Percentiles rank a stretch among this genome's conserved stretches.
These are phyloP conservation scores for Acrocera orbiculus DNA, from an alignment of 2,888 invertebrate species.

Conservation along the genomic window DNA sequence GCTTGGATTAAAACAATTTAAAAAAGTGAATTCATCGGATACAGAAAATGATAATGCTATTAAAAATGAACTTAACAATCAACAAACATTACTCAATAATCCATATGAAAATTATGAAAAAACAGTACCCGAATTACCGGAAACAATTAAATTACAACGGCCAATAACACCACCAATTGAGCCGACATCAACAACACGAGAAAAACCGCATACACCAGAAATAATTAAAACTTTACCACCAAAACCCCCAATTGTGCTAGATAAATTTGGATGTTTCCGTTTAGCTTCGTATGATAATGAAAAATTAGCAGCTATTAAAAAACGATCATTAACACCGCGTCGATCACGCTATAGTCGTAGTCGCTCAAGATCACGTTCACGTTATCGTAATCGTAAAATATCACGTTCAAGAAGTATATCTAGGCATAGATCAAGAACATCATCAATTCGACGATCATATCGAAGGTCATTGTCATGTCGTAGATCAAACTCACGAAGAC, in stretches of 20 bases:
- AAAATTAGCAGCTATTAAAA: slow-evolving; percentile 6
- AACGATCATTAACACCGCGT: slow-evolving; percentile 13
- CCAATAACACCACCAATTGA: slow-evolving; percentile 6
- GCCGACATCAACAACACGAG: slow-evolving; percentile 8
- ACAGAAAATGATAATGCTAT: too few relatives aligned
- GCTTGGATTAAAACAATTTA: too few relatives aligned
- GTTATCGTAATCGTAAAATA: slow-evolving; percentile 16
- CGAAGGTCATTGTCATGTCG: slow-evolving; percentile 1
- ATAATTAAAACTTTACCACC: slow-evolving; percentile 18
- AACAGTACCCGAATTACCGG: slow-evolving; percentile 14
- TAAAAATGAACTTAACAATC: too few relatives aligned
- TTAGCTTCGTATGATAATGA: slow-evolving; percentile 37
- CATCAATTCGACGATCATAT: background rate
- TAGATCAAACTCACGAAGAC: slow-evolving; percentile 2
- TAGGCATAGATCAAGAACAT: background rate
- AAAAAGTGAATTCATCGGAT: too few relatives aligned
- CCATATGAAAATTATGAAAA: too few relatives aligned
- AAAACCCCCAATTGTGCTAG: slow-evolving; percentile 41
- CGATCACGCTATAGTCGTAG: slow-evolving; percentile 8
- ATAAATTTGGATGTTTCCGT: slow-evolving; percentile 56
- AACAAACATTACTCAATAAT: too few relatives aligned
- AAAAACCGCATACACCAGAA: slow-evolving; percentile 23
- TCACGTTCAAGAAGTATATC: slow-evolving; percentile 11
- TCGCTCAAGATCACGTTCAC: slow-evolving; percentile 10
- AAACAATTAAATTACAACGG: slow-evolving; percentile 4